phyloP scores from a whole-genome alignment of 2,888 invertebrate genomes.

The Trachelus stipa region DNA sequence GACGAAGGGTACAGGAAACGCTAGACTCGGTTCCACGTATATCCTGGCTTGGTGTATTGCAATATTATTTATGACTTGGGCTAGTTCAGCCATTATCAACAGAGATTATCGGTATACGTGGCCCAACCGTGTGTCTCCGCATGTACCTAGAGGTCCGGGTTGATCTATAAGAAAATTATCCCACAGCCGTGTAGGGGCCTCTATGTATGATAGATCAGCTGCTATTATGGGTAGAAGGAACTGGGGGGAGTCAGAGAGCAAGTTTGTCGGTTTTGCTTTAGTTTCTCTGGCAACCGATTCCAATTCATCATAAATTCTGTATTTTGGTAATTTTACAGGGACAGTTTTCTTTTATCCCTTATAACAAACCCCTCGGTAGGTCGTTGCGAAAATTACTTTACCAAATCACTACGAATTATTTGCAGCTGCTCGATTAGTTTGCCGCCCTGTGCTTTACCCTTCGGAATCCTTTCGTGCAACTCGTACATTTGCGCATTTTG shows the following conservation, averaged over 20 bases:
- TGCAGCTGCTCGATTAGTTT: background rate
- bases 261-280: background rate
- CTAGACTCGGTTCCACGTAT: background rate
- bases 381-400: background rate
- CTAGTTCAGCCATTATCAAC: background rate
- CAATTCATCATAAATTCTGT: background rate
- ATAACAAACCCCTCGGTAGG: background rate
- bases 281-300: background rate
- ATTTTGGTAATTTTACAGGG: background rate
- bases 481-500: background rate
- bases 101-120: conserved; percentile 50
- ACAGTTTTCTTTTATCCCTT: background rate
- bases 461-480: background rate
- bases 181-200: background rate
- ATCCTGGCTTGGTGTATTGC: background rate
- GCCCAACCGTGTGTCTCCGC: conserved; percentile 64
- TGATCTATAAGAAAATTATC: background rate
- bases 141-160: conserved; percentile 33
- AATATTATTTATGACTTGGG: background rate
- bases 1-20: background rate
- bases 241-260: background rate
- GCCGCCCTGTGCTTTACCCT: background rate
- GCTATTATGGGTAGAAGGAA: background rate
- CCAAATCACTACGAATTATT: background rate
- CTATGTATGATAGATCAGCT: background rate